Conservation (phyloP, 1,140 invertebrate species). For the Brachionus sp. region DNA sequence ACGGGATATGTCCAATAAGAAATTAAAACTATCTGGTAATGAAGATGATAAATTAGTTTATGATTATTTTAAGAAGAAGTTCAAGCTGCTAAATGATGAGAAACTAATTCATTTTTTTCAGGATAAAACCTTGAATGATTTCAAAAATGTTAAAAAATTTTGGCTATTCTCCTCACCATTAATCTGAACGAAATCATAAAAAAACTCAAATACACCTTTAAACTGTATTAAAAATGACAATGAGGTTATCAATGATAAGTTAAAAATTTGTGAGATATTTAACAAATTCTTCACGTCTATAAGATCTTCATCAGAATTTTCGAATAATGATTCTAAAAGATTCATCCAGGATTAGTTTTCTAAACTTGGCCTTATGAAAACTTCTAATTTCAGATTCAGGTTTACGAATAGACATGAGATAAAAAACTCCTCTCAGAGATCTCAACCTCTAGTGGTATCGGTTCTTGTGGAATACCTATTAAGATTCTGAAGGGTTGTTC, state of each 20-base stretch:
- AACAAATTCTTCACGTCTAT: background rate
- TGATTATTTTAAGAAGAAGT: no score
- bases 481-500: no score
- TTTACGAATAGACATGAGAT: background rate
- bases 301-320: background rate
- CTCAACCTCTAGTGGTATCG: background rate
- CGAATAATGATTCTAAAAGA: background rate
- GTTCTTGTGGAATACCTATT: background rate
- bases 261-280: background rate
- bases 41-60: no score
- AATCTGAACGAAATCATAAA: background rate
- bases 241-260: background rate
- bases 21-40: no score
- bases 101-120: no score
- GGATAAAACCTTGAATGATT: no score
- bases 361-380: no score
- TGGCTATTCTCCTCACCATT: background rate
- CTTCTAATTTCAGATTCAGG: background rate
- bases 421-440: background rate
- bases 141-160: background rate
- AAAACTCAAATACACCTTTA: background rate
- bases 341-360: background rate
- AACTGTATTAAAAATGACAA: background rate
- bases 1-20: no score
- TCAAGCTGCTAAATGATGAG: no score